These are phyloP conservation scores for Drosophila nigromelanica DNA, from an alignment of 1,140 invertebrate genomes.

Conservation along the genomic window DNA sequence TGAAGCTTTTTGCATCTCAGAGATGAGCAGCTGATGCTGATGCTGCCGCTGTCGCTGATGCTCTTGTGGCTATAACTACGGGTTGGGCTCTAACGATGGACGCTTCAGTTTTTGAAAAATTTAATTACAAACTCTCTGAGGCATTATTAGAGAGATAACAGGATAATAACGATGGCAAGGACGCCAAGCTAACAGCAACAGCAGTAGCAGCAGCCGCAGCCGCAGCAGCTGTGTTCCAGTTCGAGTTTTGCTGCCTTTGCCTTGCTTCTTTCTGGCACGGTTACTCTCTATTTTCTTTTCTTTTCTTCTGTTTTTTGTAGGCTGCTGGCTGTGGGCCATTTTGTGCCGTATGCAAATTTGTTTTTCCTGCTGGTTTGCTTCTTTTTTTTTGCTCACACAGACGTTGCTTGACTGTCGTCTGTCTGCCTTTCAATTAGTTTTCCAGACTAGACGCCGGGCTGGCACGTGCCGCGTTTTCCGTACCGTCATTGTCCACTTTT, in stretches of 20 bases:
- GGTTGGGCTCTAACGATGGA: constrained; percentile 29
- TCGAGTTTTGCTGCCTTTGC: constrained; percentile 37
- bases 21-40: constrained; percentile 22
- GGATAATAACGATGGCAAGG: constrained; percentile 81
- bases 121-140: constrained; percentile 82
- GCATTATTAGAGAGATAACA: constrained; percentile 82
- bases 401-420: constrained; percentile 45
- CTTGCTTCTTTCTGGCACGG: constrained; percentile 32
- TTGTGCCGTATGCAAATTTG: constrained; percentile 66
- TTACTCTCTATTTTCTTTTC: background rate
- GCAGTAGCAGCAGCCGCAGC: constrained; percentile 11
- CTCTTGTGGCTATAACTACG: constrained; percentile 9
- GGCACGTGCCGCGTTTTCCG: constrained; percentile 55
- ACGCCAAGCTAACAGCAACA: constrained; percentile 43
- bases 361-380: constrained; percentile 42
- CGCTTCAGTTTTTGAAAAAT: constrained; percentile 74
- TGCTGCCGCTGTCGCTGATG: background rate
- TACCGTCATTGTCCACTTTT: constrained; percentile 29
- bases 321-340: constrained; percentile 45
- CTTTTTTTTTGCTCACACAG: constrained; percentile 25
- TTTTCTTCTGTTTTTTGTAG: constrained; percentile 46
- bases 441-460: constrained; percentile 56
- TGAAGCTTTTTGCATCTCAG: constrained; percentile 32
- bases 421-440: constrained; percentile 76
- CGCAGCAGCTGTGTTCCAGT: constrained; percentile 69